These are phyloP conservation scores for Smittia sp. DNA, from an alignment of 2,888 invertebrate genomes.

Conservation along the genomic window DNA sequence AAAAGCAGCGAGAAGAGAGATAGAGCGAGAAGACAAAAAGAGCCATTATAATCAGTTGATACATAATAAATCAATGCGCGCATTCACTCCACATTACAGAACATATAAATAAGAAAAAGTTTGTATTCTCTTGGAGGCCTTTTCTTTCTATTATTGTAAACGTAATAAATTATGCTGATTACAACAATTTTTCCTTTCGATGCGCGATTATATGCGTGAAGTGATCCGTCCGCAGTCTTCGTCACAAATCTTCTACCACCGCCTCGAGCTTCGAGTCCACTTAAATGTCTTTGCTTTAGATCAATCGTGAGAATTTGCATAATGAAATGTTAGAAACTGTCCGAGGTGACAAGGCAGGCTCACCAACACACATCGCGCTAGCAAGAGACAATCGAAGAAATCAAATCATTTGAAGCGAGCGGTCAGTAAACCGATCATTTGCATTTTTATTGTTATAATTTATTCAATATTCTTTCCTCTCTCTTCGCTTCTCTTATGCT, in stretches of 20 bases:
- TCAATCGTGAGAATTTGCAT: not conserved
- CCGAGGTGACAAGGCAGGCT: too few relatives aligned
- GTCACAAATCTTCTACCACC: not conserved
- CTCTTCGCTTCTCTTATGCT: not conserved
- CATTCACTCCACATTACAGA: constrained; percentile 34
- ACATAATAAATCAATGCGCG: constrained; percentile 40
- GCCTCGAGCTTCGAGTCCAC: not conserved
- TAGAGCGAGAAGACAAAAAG: not conserved
- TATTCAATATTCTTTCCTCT: constrained; percentile 29
- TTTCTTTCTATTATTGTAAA: constrained; percentile 4
- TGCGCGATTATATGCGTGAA: not conserved
- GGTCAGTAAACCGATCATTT: constrained; percentile 43
- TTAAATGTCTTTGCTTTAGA: not conserved
- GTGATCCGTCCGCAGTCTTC: not conserved
- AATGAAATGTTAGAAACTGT: not conserved
- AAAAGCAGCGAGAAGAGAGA: not conserved
- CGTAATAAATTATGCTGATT: constrained; percentile 14
- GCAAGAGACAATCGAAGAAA: not conserved
- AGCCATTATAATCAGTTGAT: constrained; percentile 41
- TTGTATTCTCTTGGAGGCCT: not conserved
- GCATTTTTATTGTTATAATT: constrained; percentile 42
- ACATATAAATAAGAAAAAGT: constrained; percentile 27
- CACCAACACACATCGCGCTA: not conserved
- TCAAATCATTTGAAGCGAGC: constrained; percentile 31
- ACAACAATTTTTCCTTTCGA: constrained; percentile 12